These are phyloP conservation scores for Prolemur simus DNA, from an alignment of 2,113 vertebrate genomes.

Conservation along the genomic window DNA sequence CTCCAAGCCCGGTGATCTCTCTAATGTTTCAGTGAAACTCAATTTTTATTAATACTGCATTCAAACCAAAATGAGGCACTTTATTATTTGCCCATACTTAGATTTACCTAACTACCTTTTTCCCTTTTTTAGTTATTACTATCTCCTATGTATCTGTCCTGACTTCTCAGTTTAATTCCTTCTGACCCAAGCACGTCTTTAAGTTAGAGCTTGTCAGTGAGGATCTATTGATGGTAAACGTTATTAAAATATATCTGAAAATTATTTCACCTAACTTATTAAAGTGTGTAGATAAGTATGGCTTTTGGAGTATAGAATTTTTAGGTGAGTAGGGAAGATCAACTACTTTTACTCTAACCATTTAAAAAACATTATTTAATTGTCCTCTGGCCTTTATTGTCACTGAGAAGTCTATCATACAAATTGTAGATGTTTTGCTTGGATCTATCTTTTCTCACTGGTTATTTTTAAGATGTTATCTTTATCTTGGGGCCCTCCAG, in stretches of 20 bases:
- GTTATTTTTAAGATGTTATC: not conserved
- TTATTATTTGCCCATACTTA: not conserved
- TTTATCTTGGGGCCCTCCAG: not conserved
- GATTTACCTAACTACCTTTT: not conserved
- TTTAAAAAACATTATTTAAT: not conserved
- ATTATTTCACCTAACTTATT: not conserved
- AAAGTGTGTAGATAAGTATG: not conserved
- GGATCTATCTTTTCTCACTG: not conserved
- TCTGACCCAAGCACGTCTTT: not conserved
- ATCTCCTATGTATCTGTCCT: not conserved
- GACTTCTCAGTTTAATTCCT: not conserved
- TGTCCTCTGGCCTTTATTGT: not conserved
- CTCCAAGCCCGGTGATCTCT: not conserved
- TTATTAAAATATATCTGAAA: not conserved
- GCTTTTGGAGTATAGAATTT: not conserved
- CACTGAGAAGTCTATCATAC: not conserved
- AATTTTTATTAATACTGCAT: not conserved
- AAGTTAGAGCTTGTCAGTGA: not conserved
- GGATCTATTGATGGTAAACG: not conserved
- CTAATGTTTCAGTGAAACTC: not conserved
- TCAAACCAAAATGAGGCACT: not conserved
- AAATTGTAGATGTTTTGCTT: not conserved
- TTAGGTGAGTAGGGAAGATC: not conserved
- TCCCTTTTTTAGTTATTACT: not conserved
- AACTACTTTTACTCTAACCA: not conserved